Percentiles rank a stretch among this genome's conserved stretches.
Evolutionary conservation across 1,140 invertebrate species (phyloP).

Genomic region (Achatina immaculata): DNA sequence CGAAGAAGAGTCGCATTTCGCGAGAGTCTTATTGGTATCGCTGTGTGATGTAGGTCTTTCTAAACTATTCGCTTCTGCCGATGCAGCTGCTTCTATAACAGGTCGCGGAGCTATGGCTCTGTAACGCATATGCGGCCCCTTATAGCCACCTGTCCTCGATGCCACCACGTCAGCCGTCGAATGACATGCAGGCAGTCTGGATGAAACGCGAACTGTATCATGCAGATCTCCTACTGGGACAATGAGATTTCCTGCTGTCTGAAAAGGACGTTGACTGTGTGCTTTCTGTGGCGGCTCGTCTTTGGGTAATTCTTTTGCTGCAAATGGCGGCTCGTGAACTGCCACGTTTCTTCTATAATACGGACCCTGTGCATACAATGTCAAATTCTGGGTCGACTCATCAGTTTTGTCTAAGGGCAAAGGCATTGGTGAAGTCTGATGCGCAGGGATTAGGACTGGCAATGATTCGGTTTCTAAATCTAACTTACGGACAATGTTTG

Average conservation of each 20-base stretch:
- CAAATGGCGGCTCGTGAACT: conserved; percentile 34
- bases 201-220: neutral
- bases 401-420: neutral
- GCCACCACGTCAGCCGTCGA: neutral
- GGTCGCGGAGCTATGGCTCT: neutral
- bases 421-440: conserved; percentile 10
- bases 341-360: conserved; percentile 23
- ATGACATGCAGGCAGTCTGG: neutral
- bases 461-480: neutral
- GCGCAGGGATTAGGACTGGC: conserved; percentile 16
- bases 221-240: conserved; percentile 7
- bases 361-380: conserved; percentile 13
- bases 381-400: neutral
- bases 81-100: neutral
- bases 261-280: conserved; percentile 44
- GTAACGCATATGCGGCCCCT: neutral
- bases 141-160: neutral
- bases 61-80: neutral
- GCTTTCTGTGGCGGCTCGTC: conserved; percentile 24
- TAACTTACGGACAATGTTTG: neutral
- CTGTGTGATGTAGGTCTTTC: neutral
- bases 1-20: neutral
- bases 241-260: conserved; percentile 39
- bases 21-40: neutral
- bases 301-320: neutral